phyloP scores from a whole-genome alignment of 2,888 invertebrate species.

The Dynastes hyllus region DNA sequence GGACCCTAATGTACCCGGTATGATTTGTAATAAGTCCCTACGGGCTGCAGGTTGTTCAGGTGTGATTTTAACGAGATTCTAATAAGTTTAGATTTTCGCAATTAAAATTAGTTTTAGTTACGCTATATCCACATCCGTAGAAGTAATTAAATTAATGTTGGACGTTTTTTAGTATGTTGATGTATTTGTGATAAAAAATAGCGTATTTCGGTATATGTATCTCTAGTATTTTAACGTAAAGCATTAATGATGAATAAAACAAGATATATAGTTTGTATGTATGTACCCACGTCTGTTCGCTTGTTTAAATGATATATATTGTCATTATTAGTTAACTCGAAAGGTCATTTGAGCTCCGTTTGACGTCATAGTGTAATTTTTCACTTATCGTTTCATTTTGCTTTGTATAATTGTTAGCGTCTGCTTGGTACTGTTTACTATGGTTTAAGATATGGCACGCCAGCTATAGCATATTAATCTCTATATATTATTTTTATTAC shows the following conservation, averaged over 20 bases:
- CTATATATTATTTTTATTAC: background rate
- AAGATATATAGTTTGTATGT: no score
- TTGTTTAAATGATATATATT: conserved; percentile 28
- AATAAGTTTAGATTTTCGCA: no score
- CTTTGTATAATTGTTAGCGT: conserved; percentile 45
- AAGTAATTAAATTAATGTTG: no score
- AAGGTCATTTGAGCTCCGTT: conserved; percentile 58
- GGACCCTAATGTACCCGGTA: no score
- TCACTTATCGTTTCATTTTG: conserved; percentile 52
- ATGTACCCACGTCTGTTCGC: background rate
- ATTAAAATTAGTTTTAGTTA: no score
- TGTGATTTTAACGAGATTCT: no score
- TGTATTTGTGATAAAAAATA: background rate
- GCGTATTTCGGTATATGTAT: background rate
- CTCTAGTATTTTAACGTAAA: background rate
- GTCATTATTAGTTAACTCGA: conserved; percentile 56
- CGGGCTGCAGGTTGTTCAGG: no score
- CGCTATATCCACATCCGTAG: no score
- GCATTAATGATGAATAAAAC: background rate
- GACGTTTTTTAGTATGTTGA: no score
- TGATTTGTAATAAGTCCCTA: no score
- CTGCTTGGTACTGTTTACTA: conserved; percentile 26
- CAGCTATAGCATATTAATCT: background rate
- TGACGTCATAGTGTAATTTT: conserved; percentile 61
- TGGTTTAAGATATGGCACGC: conserved; percentile 21